These are phyloP conservation scores for Trissolcus brochymenae DNA, from an alignment of 2,888 invertebrate genomes.

Conservation along the genomic window DNA sequence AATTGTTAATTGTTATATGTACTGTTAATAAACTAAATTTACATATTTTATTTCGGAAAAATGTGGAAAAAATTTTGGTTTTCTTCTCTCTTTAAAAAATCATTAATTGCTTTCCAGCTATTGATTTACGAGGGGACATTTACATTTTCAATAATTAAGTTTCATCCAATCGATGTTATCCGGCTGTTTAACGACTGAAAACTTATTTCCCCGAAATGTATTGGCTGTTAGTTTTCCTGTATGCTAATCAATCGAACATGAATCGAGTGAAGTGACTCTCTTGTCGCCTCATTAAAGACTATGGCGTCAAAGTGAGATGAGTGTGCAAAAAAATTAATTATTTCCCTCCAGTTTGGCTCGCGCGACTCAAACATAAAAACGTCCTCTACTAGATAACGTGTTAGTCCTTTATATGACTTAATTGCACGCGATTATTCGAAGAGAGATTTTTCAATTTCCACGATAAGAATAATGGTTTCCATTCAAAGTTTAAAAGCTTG, in stretches of 20 bases:
- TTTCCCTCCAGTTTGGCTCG: conserved; percentile 31
- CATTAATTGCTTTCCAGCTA: not conserved
- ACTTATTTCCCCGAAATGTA: conserved; percentile 26
- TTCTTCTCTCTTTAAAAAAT: not conserved
- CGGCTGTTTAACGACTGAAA: conserved; percentile 7
- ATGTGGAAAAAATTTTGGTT: no score
- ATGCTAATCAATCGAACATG: conserved; percentile 38
- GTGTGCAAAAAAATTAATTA: conserved; percentile 50
- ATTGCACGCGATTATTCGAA: conserved; percentile 40
- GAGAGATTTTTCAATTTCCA: conserved; percentile 45
- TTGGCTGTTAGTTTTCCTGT: conserved; percentile 46
- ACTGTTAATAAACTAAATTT: no score
- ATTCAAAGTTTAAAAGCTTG: conserved; percentile 36
- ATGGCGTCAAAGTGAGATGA: conserved; percentile 51
- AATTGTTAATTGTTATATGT: no score
- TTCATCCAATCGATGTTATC: conserved; percentile 16
- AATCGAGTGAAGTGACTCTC: conserved; percentile 29
- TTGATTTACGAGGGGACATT: no score
- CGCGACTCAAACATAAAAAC: conserved; percentile 11
- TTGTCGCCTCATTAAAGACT: conserved; percentile 23
- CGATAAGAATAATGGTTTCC: conserved; percentile 38
- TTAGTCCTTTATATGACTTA: conserved; percentile 34
- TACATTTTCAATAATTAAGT: not conserved
- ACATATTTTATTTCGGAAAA: no score
- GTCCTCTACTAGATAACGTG: conserved; percentile 13